phyloP scores from a whole-genome alignment of 2,888 invertebrate genomes.

The Eristalis arbustorum region DNA sequence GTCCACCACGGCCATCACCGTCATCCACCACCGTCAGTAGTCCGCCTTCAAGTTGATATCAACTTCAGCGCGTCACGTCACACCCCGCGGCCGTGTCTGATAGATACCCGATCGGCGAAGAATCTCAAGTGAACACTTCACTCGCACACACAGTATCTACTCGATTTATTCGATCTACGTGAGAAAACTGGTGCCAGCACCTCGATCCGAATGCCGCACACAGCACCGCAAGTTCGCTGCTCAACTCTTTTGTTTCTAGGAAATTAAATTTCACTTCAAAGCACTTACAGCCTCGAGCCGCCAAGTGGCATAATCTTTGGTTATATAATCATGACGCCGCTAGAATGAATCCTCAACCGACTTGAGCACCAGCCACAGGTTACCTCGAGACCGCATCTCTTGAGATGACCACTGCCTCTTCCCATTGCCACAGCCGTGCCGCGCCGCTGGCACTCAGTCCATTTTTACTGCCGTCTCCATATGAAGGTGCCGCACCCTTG shows the following conservation, averaged over 20 bases:
- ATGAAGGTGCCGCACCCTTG: neutral
- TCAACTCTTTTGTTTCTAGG: conserved; percentile 3
- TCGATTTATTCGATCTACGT: neutral
- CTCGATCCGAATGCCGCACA: neutral
- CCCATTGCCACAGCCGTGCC: neutral
- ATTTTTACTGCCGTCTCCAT: neutral
- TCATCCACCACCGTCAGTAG: neutral
- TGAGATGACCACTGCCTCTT: neutral
- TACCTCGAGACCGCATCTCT: neutral
- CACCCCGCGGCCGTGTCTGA: neutral
- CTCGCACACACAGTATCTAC: neutral
- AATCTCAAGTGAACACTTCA: neutral
- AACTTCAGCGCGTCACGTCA: neutral
- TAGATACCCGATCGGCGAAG: neutral
- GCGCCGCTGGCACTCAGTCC: neutral
- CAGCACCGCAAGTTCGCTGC: neutral
- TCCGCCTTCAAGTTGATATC: neutral
- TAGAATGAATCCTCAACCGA: neutral
- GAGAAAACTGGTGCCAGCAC: neutral
- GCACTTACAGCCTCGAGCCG: neutral
- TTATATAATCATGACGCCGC: neutral
- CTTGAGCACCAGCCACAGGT: neutral
- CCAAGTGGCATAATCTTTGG: neutral
- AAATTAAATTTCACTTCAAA: neutral
- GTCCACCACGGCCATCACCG: neutral